Evolutionary conservation across 1,140 invertebrate genomes (phyloP).

Genomic region (Drosophila subpulchrella): DNA sequence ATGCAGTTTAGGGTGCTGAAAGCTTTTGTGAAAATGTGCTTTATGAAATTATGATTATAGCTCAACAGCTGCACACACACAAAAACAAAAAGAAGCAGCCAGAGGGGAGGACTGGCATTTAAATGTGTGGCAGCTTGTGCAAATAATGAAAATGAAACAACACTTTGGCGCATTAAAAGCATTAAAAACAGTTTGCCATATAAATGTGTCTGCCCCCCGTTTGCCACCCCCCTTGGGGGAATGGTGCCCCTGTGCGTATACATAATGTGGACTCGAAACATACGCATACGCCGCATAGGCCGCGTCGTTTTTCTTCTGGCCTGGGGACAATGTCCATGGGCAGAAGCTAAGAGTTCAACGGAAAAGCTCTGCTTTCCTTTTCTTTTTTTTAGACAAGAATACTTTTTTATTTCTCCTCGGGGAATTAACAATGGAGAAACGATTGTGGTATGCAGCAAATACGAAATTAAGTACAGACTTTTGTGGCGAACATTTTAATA

Average conservation of each 20-base stretch:
- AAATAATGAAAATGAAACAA: conserved; percentile 84
- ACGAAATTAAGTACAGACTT: background rate
- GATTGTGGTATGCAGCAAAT: background rate
- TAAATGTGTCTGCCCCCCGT: conserved; percentile 55
- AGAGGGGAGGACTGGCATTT: conserved; percentile 59
- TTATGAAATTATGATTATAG: conserved; percentile 84
- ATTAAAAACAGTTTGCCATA: conserved; percentile 83
- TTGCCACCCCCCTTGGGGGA: background rate
- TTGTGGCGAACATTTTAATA: background rate
- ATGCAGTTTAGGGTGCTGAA: conserved; percentile 82
- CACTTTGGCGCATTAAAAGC: conserved; percentile 83
- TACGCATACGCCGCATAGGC: conserved; percentile 67
- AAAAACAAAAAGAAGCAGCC: conserved; percentile 24
- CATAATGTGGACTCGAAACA: conserved; percentile 59
- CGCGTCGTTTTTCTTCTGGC: conserved; percentile 11
- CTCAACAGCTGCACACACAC: conserved; percentile 76
- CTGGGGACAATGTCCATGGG: conserved; percentile 20
- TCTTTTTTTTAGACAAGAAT: background rate
- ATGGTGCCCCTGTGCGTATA: conserved; percentile 58
- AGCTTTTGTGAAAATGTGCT: conserved; percentile 83
- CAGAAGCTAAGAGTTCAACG: conserved; percentile 25
- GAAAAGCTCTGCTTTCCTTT: conserved; percentile 5
- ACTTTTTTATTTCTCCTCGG: background rate
- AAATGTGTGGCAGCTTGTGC: conserved; percentile 81
- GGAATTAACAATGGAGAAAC: background rate